Percentiles rank a stretch among this genome's conserved stretches.
phyloP scores from a whole-genome alignment of 1,140 invertebrate species.

The Cotesia glomerata region DNA sequence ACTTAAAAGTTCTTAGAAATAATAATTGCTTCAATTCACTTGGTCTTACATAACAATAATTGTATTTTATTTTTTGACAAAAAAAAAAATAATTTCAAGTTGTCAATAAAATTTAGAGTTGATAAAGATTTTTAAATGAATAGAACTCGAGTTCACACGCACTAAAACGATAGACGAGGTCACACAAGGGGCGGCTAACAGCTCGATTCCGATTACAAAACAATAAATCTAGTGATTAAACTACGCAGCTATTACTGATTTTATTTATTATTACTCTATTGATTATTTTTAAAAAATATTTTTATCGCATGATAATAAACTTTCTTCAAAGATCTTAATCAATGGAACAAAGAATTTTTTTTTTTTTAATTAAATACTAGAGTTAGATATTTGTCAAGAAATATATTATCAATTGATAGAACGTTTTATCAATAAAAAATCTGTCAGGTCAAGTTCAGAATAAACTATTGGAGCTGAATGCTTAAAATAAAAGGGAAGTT shows the following conservation, averaged over 20 bases:
- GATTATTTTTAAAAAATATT: no score
- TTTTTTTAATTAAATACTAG: no score
- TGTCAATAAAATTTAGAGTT: not conserved
- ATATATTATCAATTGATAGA: not conserved
- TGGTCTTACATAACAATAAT: not conserved
- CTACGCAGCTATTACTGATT: not conserved
- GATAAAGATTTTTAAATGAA: not conserved
- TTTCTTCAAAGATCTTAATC: no score
- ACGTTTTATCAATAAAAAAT: no score
- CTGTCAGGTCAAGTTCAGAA: no score
- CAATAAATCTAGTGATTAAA: conserved; percentile 15
- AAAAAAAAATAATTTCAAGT: not conserved
- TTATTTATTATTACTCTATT: not conserved
- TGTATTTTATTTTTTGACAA: conserved; percentile 20
- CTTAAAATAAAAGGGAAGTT: not conserved
- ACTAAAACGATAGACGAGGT: conserved; percentile 1
- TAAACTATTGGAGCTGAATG: not conserved
- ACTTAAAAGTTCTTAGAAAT: conserved; percentile 26
- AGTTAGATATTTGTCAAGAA: not conserved
- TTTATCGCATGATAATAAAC: no score
- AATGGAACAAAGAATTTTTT: no score
- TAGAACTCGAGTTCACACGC: not conserved
- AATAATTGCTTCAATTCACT: not conserved
- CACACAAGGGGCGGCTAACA: not conserved
- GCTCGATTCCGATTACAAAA: conserved; percentile 8